Conservation (phyloP, 92 coral and sea anemone genomes). For the Palythoa grandis region DNA sequence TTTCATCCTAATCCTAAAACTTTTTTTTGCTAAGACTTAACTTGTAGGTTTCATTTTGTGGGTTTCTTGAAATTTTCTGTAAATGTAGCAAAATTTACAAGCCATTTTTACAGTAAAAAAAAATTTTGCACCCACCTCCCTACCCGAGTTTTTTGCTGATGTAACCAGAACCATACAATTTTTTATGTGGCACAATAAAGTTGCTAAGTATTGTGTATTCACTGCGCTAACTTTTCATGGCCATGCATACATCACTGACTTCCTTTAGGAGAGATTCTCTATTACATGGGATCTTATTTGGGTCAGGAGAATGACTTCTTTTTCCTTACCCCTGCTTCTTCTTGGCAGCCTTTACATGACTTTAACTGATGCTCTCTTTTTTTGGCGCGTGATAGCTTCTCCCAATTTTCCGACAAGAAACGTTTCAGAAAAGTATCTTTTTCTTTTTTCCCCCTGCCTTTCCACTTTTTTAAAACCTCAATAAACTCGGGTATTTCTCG, state of each 20-base stretch:
- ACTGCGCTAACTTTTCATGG: neutral
- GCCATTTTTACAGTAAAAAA: too few species aligned
- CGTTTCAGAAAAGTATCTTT: neutral
- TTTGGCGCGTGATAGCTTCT: neutral
- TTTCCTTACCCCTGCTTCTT: neutral
- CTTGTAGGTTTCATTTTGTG: too few species aligned
- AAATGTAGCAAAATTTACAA: too few species aligned
- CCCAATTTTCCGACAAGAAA: conserved; percentile 1
- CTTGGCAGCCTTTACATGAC: neutral
- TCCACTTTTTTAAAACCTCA: neutral
- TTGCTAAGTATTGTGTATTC: neutral
- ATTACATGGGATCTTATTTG: neutral
- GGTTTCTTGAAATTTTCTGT: too few species aligned
- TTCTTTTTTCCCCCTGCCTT: neutral
- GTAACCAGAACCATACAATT: too few species aligned
- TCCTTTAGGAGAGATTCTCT: neutral
- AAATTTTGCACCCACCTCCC: too few species aligned
- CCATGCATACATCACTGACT: neutral
- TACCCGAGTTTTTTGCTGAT: too few species aligned
- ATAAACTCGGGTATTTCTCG: conserved; percentile 11
- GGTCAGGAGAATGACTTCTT: conserved; percentile 9
- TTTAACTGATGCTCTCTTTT: conserved; percentile 23
- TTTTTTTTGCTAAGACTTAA: too few species aligned
- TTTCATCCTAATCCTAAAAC: too few species aligned
- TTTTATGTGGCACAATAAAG: too few species aligned